A percentile compares a stretch with the other conserved stretches of the same genome.
Conservation (phyloP, 2,888 invertebrate genomes). For the Noctuana brunneofusca region DNA sequence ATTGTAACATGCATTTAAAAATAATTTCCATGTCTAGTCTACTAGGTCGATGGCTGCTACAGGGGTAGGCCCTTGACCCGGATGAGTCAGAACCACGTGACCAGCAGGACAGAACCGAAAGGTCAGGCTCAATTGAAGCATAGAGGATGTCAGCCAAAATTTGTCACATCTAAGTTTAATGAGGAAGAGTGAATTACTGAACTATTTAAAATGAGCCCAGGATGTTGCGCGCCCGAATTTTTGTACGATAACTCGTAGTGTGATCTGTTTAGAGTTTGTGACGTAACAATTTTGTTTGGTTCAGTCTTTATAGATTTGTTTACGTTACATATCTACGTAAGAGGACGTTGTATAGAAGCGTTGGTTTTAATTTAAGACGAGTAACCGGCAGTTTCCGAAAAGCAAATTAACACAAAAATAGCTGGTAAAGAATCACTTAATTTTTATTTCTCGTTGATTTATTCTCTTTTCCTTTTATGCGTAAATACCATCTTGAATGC, state of each 20-base stretch:
- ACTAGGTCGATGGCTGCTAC: background rate
- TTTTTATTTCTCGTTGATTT: too few species aligned
- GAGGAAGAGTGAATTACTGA: conserved; percentile 76
- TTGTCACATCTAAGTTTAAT: conserved; percentile 67
- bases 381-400: too few species aligned
- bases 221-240: conserved; percentile 20
- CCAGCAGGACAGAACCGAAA: conserved; percentile 47
- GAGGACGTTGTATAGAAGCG: background rate
- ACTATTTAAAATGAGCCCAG: conserved; percentile 50
- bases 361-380: background rate
- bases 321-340: background rate
- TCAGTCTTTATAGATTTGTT: conserved; percentile 1
- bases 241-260: conserved; percentile 1
- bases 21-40: background rate
- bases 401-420: too few species aligned
- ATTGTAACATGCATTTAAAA: background rate
- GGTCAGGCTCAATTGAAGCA: conserved; percentile 56
- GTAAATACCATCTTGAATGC: too few species aligned
- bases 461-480: too few species aligned
- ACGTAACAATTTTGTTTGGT: conserved; percentile 1
- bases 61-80: conserved; percentile 42
- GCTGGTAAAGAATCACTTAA: too few species aligned
- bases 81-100: conserved; percentile 43
- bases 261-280: conserved; percentile 1
- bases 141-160: conserved; percentile 70